These are phyloP conservation scores for Ephialtes manifestator DNA, from an alignment of 2,888 invertebrate species.

Conservation along the genomic window DNA sequence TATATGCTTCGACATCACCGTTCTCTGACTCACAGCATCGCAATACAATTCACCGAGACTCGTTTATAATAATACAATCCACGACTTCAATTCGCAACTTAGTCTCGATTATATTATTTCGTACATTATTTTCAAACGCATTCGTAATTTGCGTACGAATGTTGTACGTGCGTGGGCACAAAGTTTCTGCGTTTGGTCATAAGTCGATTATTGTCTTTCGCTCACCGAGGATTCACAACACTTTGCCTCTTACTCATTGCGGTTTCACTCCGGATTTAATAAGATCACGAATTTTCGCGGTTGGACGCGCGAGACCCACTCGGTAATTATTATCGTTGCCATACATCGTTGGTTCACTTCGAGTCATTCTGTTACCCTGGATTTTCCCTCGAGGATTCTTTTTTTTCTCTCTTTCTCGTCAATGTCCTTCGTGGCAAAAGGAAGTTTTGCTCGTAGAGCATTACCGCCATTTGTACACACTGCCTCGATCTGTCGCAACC, in stretches of 20 bases:
- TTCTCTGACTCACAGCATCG: conserved; percentile 46
- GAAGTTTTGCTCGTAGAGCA: conserved; percentile 38
- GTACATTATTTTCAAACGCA: conserved; percentile 8
- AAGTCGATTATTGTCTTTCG: conserved; percentile 17
- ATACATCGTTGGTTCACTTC: conserved; percentile 24
- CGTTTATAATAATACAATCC: conserved; percentile 23
- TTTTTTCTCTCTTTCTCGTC: conserved; percentile 38
- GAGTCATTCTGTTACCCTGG: conserved; percentile 27
- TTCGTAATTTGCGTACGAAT: conserved; percentile 19
- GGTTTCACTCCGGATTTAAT: conserved; percentile 76
- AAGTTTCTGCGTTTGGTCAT: conserved; percentile 47
- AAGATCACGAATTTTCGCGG: conserved; percentile 85
- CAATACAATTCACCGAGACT: conserved; percentile 42
- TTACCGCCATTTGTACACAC: conserved; percentile 26
- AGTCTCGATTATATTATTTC: conserved; percentile 41
- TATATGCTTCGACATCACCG: conserved; percentile 20
- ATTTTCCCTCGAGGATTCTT: conserved; percentile 47
- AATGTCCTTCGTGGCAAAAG: conserved; percentile 47
- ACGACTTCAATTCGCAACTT: conserved; percentile 38
- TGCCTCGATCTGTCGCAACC: conserved; percentile 56
- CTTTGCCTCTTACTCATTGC: conserved; percentile 31
- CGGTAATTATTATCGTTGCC: conserved; percentile 62
- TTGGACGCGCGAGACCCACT: conserved; percentile 70
- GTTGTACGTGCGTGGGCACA: neutral
- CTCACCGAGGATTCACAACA: conserved; percentile 19